Conservation (phyloP, 2,797 vertebrate species). For the Chaetodon trifasciatus region DNA sequence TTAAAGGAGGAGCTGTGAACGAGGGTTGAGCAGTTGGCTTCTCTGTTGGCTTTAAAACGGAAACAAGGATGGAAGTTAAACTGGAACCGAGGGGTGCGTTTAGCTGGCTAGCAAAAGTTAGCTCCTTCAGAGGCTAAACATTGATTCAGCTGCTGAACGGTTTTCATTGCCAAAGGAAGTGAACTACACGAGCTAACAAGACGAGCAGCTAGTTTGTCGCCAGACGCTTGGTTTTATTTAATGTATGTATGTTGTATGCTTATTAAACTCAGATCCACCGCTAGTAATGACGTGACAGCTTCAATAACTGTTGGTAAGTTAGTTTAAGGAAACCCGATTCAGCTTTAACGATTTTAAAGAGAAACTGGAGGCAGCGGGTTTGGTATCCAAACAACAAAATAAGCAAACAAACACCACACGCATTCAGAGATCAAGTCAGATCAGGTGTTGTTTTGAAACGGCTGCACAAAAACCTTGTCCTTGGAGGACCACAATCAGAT, state of each 20-base stretch:
- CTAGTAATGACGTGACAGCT: neutral
- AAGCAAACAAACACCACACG: neutral
- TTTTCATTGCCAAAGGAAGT: too few relatives aligned
- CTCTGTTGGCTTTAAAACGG: neutral
- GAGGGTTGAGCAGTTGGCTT: neutral
- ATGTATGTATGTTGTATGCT: neutral
- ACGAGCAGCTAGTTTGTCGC: accelerated
- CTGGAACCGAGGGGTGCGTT: neutral
- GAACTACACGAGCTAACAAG: accelerated
- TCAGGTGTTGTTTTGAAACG: neutral
- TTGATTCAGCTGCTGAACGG: neutral
- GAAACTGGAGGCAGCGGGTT: too few relatives aligned
- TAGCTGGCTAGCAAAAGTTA: slow-evolving; percentile 20
- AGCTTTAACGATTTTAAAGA: neutral
- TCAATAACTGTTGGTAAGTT: neutral
- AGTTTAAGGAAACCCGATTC: too few relatives aligned
- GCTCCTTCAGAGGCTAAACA: neutral
- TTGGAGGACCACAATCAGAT: neutral
- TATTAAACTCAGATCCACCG: neutral
- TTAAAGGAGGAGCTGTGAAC: neutral
- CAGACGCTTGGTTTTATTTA: neutral
- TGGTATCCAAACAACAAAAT: neutral
- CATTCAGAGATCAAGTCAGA: neutral
- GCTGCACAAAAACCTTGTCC: neutral
- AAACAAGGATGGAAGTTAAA: slow-evolving; percentile 1